Evolutionary conservation across 2,797 vertebrate species (phyloP), one percentile per base, ranked within the genome.

Genomic region (Scarus forsteni): DNA sequence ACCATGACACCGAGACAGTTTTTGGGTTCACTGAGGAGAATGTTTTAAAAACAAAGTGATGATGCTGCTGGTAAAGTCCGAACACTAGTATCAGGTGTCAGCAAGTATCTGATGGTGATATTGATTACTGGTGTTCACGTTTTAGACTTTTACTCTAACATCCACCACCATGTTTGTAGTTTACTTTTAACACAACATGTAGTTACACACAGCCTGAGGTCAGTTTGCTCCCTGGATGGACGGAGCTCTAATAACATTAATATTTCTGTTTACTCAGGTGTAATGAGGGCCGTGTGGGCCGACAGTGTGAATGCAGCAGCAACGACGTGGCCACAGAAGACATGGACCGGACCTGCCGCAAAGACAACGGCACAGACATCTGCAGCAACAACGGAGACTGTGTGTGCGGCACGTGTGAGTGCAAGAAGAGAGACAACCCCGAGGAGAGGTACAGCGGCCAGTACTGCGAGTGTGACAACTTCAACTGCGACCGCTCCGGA

Each of bases 351-450:
- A 97, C 96, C 85, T 99, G 98, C 84, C 95, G 97, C 40, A 95
- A 95, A 54, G 96, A 96, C 77, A 99, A 99, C 75, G 93, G 96
- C 48, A 97, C 97, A 0, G 97, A 98, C 84, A 97, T 98, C 85
- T 99, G 98, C 86, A 98, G 96, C 79, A 98, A 97, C 91, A 98
- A 96, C 1, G 98, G 98, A 3, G 98, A 99, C n/a, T 99, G 98
- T 5, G 95, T 99, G 72, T 99, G 98, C 19, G 98, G 98, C 34
- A 96, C 96, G 0, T 99, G 98, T 0, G 96, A 99, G 42, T 99
- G 98, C 82, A 97, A 97, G 85, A 98, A 96, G 79, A 95, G 96
- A 65, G 96, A 97, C 1, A 98, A 97, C 81, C 95, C 96, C 0
- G 96, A 96, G 51, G 98, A 99, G 88, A 89, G 98, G 55, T 98